Evolutionary conservation across 1,140 invertebrate species (phyloP).

Genomic region (Euborellia annulipes): DNA sequence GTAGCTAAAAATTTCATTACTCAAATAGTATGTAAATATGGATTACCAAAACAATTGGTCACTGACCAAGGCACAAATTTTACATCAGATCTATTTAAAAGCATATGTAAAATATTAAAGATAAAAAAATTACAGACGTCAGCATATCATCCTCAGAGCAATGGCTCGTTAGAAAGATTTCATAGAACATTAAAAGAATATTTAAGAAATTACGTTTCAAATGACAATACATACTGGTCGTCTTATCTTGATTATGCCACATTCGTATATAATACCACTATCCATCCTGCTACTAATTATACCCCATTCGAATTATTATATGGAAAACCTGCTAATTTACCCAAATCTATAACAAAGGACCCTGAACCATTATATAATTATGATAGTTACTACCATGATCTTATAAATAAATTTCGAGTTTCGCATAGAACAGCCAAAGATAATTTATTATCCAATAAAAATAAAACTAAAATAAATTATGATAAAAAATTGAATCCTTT

Average conservation of each 20-base stretch:
- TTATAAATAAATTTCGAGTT: too few species aligned
- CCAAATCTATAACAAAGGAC: slow-evolving; percentile 8
- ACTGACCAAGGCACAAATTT: slow-evolving; percentile 22
- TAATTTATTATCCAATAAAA: too few species aligned
- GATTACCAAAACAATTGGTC: slow-evolving; percentile 19
- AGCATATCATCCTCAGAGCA: slow-evolving; percentile 17
- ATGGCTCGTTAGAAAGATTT: slow-evolving; percentile 18
- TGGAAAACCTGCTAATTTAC: slow-evolving; percentile 17
- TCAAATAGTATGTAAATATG: slow-evolving; percentile 19
- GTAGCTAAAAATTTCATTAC: slow-evolving; percentile 17
- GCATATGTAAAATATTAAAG: slow-evolving; percentile 17
- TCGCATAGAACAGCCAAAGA: too few species aligned
- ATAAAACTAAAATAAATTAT: too few species aligned
- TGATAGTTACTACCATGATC: too few species aligned
- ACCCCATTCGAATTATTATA: slow-evolving; percentile 20
- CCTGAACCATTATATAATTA: too few species aligned
- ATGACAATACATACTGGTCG: slow-evolving; percentile 21
- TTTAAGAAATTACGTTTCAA: slow-evolving; percentile 16
- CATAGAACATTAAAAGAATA: slow-evolving; percentile 18
- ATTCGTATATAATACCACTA: slow-evolving; percentile 19
- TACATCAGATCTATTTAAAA: slow-evolving; percentile 15
- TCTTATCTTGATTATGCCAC: slow-evolving; percentile 7
- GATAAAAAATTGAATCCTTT: too few species aligned
- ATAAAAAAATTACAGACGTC: slow-evolving; percentile 18
- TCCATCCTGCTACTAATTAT: slow-evolving; percentile 20